Conservation (phyloP, 2,888 invertebrate genomes). For the Netelia fuscicornis region DNA sequence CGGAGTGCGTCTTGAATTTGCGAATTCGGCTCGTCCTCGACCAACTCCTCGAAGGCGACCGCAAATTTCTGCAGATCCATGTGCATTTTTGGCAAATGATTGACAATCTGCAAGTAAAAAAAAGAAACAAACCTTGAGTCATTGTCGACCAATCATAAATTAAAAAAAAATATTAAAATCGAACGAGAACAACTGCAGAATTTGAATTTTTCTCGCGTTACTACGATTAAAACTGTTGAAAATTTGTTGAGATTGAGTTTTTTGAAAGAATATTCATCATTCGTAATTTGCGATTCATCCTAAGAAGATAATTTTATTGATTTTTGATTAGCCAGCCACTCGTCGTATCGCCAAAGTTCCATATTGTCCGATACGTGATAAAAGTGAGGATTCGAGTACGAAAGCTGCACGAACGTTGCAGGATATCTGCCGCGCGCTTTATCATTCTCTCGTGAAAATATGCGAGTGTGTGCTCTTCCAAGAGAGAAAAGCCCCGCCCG, state of each 20-base stretch:
- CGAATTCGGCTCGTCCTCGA: slow-evolving; percentile 84
- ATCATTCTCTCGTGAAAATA: slow-evolving; percentile 1
- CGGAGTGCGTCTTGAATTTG: slow-evolving; percentile 83
- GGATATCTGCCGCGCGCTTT: not conserved
- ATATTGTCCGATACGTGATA: not conserved
- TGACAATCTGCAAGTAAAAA: slow-evolving; percentile 85
- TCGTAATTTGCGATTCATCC: not conserved
- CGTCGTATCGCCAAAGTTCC: not conserved
- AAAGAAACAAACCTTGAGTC: slow-evolving; percentile 30
- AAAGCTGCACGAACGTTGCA: not conserved
- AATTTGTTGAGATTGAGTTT: no score
- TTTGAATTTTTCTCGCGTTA: no score
- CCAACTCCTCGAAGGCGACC: slow-evolving; percentile 85
- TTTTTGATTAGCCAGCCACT: not conserved
- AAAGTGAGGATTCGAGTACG: not conserved
- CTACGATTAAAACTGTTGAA: no score
- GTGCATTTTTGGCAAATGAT: slow-evolving; percentile 87
- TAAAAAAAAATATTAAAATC: not conserved
- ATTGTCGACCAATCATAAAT: not conserved
- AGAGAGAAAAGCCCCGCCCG: slow-evolving; percentile 18
- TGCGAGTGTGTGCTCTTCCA: slow-evolving; percentile 41
- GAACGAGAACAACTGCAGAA: no score
- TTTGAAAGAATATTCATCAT: no score
- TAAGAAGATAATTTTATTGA: slow-evolving; percentile 14
- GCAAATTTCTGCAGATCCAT: slow-evolving; percentile 85